Evolutionary conservation across 2,888 invertebrate genomes (phyloP).

Genomic region (Keiferia lycopersicella): DNA sequence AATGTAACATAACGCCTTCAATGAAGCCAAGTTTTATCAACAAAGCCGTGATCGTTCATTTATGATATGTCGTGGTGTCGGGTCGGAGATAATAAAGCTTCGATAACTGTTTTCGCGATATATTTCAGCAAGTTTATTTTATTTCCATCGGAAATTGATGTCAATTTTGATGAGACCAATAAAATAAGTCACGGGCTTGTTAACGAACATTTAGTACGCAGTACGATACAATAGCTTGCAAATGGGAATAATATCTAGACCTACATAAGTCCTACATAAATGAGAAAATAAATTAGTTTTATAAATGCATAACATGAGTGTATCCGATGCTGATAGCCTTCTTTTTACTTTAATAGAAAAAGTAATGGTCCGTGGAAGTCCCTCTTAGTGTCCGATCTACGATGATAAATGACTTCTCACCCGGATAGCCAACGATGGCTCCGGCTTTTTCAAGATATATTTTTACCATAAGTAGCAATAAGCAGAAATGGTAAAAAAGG

Average conservation of each 20-base stretch:
- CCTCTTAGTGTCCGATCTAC: slow-evolving; percentile 32
- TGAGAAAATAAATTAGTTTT: no score
- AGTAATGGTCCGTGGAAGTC: slow-evolving; percentile 32
- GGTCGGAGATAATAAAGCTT: background rate
- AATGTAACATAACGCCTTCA: slow-evolving; percentile 12
- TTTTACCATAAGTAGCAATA: background rate
- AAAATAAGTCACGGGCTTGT: background rate
- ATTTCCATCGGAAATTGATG: background rate
- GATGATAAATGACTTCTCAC: slow-evolving; percentile 35
- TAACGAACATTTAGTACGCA: background rate
- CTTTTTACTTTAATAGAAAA: slow-evolving; percentile 31
- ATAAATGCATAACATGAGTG: background rate
- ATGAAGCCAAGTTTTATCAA: background rate
- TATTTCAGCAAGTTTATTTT: slow-evolving; percentile 1
- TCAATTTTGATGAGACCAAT: background rate
- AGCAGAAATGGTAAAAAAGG: background rate
- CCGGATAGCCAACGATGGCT: slow-evolving; percentile 15
- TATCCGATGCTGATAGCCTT: background rate
- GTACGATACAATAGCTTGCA: no score
- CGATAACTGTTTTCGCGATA: background rate
- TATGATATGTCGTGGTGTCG: background rate
- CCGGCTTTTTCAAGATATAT: background rate
- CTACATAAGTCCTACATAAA: no score
- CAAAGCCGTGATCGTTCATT: background rate
- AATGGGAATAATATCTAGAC: no score